phyloP scores from a whole-genome alignment of 2,113 vertebrate species.

The Cebidichthys violaceus region DNA sequence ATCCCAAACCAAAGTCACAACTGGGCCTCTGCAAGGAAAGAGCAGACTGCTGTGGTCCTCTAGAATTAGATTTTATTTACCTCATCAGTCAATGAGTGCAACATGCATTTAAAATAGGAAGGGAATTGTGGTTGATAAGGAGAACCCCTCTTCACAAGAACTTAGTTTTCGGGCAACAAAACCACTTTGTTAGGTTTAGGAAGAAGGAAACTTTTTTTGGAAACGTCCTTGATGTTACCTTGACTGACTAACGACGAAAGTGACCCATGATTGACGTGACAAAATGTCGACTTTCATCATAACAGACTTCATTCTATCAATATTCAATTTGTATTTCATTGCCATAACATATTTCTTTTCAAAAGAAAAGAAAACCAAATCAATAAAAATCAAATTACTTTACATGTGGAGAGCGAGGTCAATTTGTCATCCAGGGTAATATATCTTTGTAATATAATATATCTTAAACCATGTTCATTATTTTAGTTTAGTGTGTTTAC shows the following conservation, averaged over 20 bases:
- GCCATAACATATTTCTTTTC: not conserved
- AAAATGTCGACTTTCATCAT: not conserved
- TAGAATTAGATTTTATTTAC: constrained; percentile 4
- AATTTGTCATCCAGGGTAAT: not conserved
- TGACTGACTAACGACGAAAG: not conserved
- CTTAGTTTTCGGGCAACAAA: too few species aligned
- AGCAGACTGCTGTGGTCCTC: not conserved
- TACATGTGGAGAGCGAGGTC: too few species aligned
- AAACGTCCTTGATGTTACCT: not conserved
- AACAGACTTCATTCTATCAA: not conserved
- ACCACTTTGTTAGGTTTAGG: too few species aligned
- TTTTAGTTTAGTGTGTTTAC: too few species aligned
- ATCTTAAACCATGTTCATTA: too few species aligned
- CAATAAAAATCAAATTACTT: too few species aligned
- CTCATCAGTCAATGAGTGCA: constrained; percentile 2
- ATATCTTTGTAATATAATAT: not conserved
- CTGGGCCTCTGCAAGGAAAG: not conserved
- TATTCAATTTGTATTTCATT: not conserved
- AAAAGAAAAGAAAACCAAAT: not conserved
- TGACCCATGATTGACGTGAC: too few species aligned
- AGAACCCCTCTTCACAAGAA: not conserved
- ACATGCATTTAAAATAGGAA: constrained; percentile 9
- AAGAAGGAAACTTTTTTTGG: not conserved
- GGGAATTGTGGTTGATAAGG: constrained; percentile 9
- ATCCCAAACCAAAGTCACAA: constrained; percentile 28